Conservation (phyloP, 2,888 invertebrate genomes). For the Harpalus rubripes region DNA sequence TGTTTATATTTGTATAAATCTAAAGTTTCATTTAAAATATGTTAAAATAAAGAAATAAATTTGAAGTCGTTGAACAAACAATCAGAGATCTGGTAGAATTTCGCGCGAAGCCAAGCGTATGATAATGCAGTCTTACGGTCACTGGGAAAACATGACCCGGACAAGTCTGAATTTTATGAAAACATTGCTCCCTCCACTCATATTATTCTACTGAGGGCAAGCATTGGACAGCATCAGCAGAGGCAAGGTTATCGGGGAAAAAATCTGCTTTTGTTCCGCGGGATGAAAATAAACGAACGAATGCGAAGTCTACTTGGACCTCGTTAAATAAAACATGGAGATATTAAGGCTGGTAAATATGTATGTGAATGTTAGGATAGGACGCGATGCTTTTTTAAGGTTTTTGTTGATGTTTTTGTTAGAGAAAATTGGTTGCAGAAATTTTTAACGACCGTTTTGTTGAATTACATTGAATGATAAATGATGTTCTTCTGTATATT, state of each 20-base stretch:
- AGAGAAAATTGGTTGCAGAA: constrained; percentile 22
- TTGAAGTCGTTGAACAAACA: constrained; percentile 14
- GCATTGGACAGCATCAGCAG: background rate
- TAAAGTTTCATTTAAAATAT: background rate
- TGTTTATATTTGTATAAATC: background rate
- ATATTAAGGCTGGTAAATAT: constrained; percentile 57
- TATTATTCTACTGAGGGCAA: constrained; percentile 56
- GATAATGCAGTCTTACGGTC: constrained; percentile 45
- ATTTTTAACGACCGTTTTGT: constrained; percentile 35
- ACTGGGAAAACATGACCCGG: constrained; percentile 50
- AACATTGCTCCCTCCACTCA: constrained; percentile 35
- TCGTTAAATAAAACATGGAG: constrained; percentile 54
- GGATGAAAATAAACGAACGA: constrained; percentile 49
- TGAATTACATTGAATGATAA: constrained; percentile 29
- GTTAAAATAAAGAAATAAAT: constrained; percentile 11
- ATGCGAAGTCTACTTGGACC: constrained; percentile 33
- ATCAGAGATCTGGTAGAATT: background rate
- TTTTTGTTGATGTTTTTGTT: constrained; percentile 51
- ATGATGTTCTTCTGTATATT: constrained; percentile 11
- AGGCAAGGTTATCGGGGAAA: constrained; percentile 42
- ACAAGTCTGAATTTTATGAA: constrained; percentile 57
- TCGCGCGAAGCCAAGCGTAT: constrained; percentile 28
- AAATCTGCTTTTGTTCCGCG: constrained; percentile 53
- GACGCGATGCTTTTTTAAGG: constrained; percentile 22
- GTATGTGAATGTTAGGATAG: constrained; percentile 47